Evolutionary conservation across 2,113 vertebrate genomes (phyloP), one percentile per base, ranked within the genome.

Genomic region (Pagrus major): DNA sequence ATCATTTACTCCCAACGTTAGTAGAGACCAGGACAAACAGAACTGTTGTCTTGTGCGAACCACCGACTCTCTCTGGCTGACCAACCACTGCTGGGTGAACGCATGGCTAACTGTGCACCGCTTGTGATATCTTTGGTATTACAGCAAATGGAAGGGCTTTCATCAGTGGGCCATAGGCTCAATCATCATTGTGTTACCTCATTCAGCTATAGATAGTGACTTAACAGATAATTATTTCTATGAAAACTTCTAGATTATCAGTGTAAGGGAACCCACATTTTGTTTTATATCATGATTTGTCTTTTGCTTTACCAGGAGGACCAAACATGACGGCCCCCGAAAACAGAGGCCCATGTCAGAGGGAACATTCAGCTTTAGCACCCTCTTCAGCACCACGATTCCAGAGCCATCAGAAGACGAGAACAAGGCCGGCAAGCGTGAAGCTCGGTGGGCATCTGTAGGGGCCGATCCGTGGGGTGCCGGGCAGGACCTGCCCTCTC

Each of bases 261-360:
- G 15, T 23, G 16, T 11, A 4, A 44, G 35, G 3, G 33, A 6
- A 41, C 6, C 21, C 6, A 18, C 10, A n/a, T 56, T 55, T 29
- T 35, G n/a, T 58, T 49, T 72, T 8, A 18, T 37, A 18, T 70
- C 41, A 29, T n/a, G 2, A 31, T 27, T 27, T 47, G 11, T 58
- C 18, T n/a, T 64, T 55, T 10, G 2, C 11, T 73, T 76, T 11
- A 60, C 35, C 70, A 91, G 93, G 74, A 90, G 90, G 47, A 76
- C 51, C 6, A 90, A 87, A 76, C 46, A 5, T 2, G 74, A 81
- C 0, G 63, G 29, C 1, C 27, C 69, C 21, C 42, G 27, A 71
- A 93, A 64, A 78, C 75, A 31, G 37, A 86, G 94, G 68, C 94
- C 93, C 0, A 1, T 89, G 69, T 95, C 95, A 5, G 91, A 94